Conservation (phyloP, 2,888 invertebrate genomes). For the Drosophila formosana region DNA sequence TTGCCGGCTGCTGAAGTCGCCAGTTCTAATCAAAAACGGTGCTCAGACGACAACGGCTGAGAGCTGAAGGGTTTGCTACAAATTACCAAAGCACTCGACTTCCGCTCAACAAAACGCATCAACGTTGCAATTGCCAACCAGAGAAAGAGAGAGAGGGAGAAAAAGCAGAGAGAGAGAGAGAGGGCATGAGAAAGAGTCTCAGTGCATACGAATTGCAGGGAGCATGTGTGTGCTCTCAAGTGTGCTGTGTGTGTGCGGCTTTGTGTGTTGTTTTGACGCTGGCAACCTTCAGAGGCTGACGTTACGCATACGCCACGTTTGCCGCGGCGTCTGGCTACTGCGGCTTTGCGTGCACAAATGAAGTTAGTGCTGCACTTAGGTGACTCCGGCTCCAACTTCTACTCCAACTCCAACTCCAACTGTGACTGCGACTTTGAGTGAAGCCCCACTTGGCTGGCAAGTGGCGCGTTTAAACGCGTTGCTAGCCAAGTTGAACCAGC, state of each 20-base stretch:
- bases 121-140: conserved; percentile 19
- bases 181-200: conserved; percentile 1
- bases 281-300: conserved; percentile 30
- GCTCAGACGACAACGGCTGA: conserved; percentile 5
- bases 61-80: conserved; percentile 57
- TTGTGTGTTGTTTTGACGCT: conserved; percentile 35
- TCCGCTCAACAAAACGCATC: conserved; percentile 75
- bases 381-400: conserved; percentile 3
- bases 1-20: conserved; percentile 10
- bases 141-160: background rate
- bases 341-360: conserved; percentile 68
- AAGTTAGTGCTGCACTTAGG: conserved; percentile 75
- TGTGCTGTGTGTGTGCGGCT: conserved; percentile 18
- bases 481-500: conserved; percentile 13
- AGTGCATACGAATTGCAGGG: conserved; percentile 41
- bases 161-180: background rate
- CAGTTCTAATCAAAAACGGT: conserved; percentile 9
- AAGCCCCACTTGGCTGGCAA: conserved; percentile 34
- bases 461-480: conserved; percentile 49
- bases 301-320: conserved; percentile 71
- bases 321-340: conserved; percentile 46
- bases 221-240: conserved; percentile 24
- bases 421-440: conserved; percentile 20
- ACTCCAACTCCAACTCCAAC: background rate
- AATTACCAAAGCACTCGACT: conserved; percentile 78